Conservation (phyloP, 2,113 vertebrate species). For the human region GRCh38 chr16:80326001-80326500, state of each 20-base stretch:
- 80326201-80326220: too few species aligned
- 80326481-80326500: neutral
- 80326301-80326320: neutral
- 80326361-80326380: neutral
- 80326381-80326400: neutral
- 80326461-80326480: neutral
- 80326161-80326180: too few species aligned
- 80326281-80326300: neutral
- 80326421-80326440: neutral
- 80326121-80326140: neutral
- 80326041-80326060: conserved; percentile 71
- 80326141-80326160: neutral
- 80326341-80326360: neutral
- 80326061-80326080: conserved; percentile 58
- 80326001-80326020: conserved; percentile 68
- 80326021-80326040: conserved; percentile 69
- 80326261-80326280: neutral
- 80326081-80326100: conserved; percentile 64
- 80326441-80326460: neutral
- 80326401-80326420: neutral
- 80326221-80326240: neutral
- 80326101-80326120: conserved; percentile 34
- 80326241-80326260: neutral
- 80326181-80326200: fast-evolving
- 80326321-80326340: neutral